Evolutionary conservation across 2,888 invertebrate species (phyloP).

Genomic region (Oxystoma pomonae): DNA sequence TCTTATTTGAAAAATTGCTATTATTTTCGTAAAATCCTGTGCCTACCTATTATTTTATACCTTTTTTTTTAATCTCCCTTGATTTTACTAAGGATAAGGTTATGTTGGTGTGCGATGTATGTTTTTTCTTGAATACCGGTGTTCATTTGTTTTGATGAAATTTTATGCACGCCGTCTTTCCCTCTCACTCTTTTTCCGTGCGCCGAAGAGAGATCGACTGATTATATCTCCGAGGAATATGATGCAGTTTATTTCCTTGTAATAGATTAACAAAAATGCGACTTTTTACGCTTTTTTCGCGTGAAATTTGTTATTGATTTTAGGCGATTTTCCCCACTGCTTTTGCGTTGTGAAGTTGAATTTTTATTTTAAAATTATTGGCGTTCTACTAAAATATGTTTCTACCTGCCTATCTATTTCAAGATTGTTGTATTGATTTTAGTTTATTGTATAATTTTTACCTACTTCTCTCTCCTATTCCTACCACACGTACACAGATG

Average conservation of each 20-base stretch:
- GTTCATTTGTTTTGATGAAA: conserved; percentile 26
- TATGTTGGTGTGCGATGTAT: conserved; percentile 38
- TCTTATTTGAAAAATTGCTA: not conserved
- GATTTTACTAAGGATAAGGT: conserved; percentile 25
- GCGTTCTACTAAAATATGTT: no score
- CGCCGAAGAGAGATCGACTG: conserved; percentile 19
- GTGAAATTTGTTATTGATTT: conserved; percentile 15
- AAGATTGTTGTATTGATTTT: conserved; percentile 17
- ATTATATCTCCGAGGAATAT: conserved; percentile 21
- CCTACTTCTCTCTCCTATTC: not conserved
- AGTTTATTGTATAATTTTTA: conserved; percentile 1
- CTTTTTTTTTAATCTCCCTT: not conserved
- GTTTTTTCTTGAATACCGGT: conserved; percentile 30
- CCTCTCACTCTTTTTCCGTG: conserved; percentile 11
- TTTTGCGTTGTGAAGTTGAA: conserved; percentile 16
- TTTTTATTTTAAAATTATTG: no score
- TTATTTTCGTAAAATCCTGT: not conserved
- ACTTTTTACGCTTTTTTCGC: conserved; percentile 18
- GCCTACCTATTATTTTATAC: not conserved
- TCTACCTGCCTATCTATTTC: no score
- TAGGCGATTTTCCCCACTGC: conserved; percentile 7
- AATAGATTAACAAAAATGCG: conserved; percentile 12
- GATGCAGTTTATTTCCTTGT: conserved; percentile 14
- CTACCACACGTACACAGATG: not conserved
- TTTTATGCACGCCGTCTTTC: conserved; percentile 21